Evolutionary conservation across 2,888 invertebrate genomes (phyloP).

Genomic region (Nowickia ferox): DNA sequence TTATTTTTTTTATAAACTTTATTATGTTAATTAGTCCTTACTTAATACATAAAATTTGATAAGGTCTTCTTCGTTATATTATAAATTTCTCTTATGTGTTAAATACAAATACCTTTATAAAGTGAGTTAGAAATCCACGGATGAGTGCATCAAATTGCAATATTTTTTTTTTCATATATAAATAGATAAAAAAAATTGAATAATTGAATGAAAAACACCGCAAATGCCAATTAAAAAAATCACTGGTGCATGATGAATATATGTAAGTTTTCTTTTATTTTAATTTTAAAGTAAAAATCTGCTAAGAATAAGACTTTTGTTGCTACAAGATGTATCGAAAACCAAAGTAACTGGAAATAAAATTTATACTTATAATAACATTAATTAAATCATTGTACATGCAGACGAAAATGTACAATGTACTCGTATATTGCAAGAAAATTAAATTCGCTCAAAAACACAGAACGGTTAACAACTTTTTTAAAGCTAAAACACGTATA

Average conservation of each 20-base stretch:
- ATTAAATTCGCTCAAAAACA: not conserved
- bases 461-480: no score
- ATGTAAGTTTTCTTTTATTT: constrained; percentile 21
- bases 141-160: constrained; percentile 68
- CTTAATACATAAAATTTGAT: not conserved
- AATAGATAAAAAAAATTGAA: constrained; percentile 16
- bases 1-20: constrained; percentile 16
- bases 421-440: not conserved
- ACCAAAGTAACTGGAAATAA: not conserved
- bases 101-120: not conserved
- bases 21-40: constrained; percentile 65
- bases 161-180: constrained; percentile 14
- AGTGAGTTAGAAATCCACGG: constrained; percentile 53
- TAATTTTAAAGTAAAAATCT: constrained; percentile 9
- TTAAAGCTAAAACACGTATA: no score
- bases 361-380: not conserved
- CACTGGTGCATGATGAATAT: constrained; percentile 52
- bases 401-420: not conserved
- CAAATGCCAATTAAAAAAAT: constrained; percentile 67
- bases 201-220: constrained; percentile 57
- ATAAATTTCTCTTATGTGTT: constrained; percentile 7
- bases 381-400: not conserved
- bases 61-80: constrained; percentile 1
- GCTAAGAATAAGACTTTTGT: constrained; percentile 42
- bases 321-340: constrained; percentile 9